Conservation (phyloP, 2,113 vertebrate genomes). For the Conger conger region DNA sequence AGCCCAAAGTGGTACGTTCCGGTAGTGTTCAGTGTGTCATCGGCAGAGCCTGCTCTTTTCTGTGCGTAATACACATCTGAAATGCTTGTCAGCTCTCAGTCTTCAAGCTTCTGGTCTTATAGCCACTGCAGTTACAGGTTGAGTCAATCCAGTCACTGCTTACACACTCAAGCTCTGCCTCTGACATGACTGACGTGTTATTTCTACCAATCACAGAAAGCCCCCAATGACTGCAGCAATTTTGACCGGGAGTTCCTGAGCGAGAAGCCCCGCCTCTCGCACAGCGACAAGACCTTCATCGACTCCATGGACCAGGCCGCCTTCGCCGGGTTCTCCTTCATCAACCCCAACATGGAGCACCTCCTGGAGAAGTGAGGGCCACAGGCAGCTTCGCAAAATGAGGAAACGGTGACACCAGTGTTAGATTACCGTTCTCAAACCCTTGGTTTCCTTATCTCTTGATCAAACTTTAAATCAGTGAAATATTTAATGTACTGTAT, state of each 20-base stretch:
- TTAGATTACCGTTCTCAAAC: conserved; percentile 34
- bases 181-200: not conserved
- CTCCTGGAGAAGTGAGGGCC: conserved; percentile 76
- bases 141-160: not conserved
- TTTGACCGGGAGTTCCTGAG: conserved; percentile 96
- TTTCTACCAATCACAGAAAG: conserved; percentile 72
- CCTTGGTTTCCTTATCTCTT: conserved; percentile 22
- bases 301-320: conserved; percentile 96
- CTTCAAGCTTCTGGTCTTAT: not conserved
- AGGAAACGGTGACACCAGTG: conserved; percentile 14
- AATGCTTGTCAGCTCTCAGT: not conserved
- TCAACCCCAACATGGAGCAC: conserved; percentile 86
- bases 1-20: conserved; percentile 89
- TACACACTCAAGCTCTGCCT: not conserved
- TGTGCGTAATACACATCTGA: no score
- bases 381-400: conserved; percentile 2
- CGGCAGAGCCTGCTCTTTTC: not conserved
- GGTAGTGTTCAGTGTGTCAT: not conserved
- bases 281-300: conserved; percentile 92
- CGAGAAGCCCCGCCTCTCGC: conserved; percentile 89
- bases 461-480: conserved; percentile 33
- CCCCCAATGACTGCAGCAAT: conserved; percentile 88
- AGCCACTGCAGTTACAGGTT: not conserved
- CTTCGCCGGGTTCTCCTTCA: conserved; percentile 91
- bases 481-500: conserved; percentile 47